These are phyloP conservation scores for Pomacea maculata DNA, from an alignment of 1,140 invertebrate species.

Conservation along the genomic window DNA sequence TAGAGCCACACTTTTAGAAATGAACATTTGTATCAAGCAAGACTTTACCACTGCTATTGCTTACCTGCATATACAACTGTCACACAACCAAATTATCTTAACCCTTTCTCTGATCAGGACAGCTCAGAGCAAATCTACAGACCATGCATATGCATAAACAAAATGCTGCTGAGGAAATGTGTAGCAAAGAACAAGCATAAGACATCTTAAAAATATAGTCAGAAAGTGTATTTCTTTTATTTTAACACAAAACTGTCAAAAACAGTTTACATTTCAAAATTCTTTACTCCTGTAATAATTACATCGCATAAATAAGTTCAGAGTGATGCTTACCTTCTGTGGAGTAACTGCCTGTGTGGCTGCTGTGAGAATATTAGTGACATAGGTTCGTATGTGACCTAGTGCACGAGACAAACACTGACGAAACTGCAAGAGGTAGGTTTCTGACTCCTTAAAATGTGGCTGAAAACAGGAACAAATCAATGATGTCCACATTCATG, in stretches of 20 bases:
- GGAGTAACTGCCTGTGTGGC: conserved; percentile 78
- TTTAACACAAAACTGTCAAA: not conserved
- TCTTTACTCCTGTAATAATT: not conserved
- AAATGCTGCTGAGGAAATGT: too few relatives aligned
- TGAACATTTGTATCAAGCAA: not conserved
- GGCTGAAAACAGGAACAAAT: conserved; percentile 62
- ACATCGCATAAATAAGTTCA: not conserved
- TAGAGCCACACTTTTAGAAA: not conserved
- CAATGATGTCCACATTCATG: not conserved
- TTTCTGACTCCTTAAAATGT: conserved; percentile 72
- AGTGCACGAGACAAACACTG: conserved; percentile 83
- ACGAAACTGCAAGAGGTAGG: conserved; percentile 71
- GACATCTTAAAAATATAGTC: too few relatives aligned
- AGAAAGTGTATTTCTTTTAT: too few relatives aligned
- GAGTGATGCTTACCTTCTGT: conserved; percentile 50
- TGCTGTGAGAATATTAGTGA: conserved; percentile 76
- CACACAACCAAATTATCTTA: too few relatives aligned
- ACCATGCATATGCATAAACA: too few relatives aligned
- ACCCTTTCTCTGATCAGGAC: too few relatives aligned
- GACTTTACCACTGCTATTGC: too few relatives aligned
- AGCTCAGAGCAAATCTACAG: too few relatives aligned
- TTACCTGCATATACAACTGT: too few relatives aligned
- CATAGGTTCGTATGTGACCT: conserved; percentile 80
- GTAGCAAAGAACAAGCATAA: too few relatives aligned
- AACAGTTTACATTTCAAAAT: not conserved